Percentiles rank a stretch among this genome's conserved stretches.
These are phyloP conservation scores for Julus scandinavius DNA, from an alignment of 2,888 invertebrate genomes.

Conservation along the genomic window DNA sequence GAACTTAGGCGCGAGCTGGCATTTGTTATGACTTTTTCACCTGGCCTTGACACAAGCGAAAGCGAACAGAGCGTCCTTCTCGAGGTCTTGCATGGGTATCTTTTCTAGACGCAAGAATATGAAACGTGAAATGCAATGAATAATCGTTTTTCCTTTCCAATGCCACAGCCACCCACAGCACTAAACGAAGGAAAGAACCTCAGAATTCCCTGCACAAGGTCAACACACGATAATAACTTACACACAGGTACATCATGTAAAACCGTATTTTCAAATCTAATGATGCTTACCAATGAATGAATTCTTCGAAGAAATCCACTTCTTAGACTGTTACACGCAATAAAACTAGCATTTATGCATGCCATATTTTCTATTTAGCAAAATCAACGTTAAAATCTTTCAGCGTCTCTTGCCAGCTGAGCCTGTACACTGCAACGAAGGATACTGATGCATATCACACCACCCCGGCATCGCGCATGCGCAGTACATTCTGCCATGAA, in stretches of 20 bases:
- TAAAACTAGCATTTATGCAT: not conserved
- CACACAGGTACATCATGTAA: too few species aligned
- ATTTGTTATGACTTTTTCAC: not conserved
- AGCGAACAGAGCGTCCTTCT: not conserved
- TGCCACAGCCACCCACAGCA: not conserved
- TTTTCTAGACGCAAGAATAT: not conserved
- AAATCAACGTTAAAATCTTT: not conserved
- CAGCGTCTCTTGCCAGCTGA: not conserved
- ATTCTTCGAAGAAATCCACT: constrained; percentile 9
- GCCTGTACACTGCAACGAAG: not conserved
- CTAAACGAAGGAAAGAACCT: not conserved
- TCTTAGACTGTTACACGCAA: constrained; percentile 16
- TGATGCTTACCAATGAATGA: constrained; percentile 13
- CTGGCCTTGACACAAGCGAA: not conserved
- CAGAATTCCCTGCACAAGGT: not conserved
- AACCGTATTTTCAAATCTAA: not conserved
- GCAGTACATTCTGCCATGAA: not conserved
- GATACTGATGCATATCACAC: not conserved
- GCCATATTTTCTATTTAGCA: not conserved
- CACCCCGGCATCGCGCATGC: not conserved
- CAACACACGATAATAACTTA: not conserved
- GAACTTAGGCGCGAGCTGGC: not conserved
- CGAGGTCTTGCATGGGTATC: not conserved
- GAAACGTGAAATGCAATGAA: not conserved
- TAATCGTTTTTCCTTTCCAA: not conserved